Conservation (phyloP, 1,140 invertebrate genomes). For the Drosophila kanapiae region DNA sequence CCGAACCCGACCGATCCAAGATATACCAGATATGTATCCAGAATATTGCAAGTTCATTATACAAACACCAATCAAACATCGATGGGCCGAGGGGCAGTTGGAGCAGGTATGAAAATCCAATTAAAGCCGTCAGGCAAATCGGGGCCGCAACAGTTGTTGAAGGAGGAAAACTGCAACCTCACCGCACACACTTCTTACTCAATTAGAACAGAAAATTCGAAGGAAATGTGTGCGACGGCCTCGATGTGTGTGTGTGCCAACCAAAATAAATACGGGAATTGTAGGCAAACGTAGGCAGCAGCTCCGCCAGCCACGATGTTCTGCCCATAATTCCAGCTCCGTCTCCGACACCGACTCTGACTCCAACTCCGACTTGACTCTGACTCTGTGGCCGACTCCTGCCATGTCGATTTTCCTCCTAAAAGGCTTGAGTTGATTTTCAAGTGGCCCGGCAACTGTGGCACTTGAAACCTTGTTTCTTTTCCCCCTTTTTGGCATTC, state of each 20-base stretch:
- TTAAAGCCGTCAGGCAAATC: slow-evolving; percentile 72
- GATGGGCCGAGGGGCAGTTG: slow-evolving; percentile 21
- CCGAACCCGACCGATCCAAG: slow-evolving; percentile 21
- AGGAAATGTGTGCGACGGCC: slow-evolving; percentile 65
- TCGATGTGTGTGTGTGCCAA: slow-evolving; percentile 34
- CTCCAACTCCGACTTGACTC: slow-evolving; percentile 22
- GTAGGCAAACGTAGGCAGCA: slow-evolving; percentile 47
- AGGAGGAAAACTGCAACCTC: slow-evolving; percentile 76
- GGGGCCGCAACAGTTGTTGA: slow-evolving; percentile 67
- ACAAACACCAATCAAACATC: slow-evolving; percentile 81
- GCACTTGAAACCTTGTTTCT: slow-evolving; percentile 55
- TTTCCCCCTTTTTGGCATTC: slow-evolving; percentile 71
- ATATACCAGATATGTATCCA: slow-evolving; percentile 29
- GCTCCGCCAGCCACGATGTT: slow-evolving; percentile 22
- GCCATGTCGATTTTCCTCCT: slow-evolving; percentile 78
- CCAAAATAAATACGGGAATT: slow-evolving; percentile 75
- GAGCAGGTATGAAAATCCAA: slow-evolving; percentile 81
- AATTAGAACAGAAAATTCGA: slow-evolving; percentile 84
- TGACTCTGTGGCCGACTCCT: slow-evolving; percentile 48
- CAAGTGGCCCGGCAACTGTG: slow-evolving; percentile 71
- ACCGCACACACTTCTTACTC: slow-evolving; percentile 78
- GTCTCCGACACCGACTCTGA: not conserved
- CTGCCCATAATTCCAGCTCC: slow-evolving; percentile 33
- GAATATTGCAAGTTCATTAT: slow-evolving; percentile 83
- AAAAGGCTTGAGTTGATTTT: slow-evolving; percentile 79